Conservation (phyloP, 2,888 invertebrate genomes). For the Trichogramma dendrolimi region DNA sequence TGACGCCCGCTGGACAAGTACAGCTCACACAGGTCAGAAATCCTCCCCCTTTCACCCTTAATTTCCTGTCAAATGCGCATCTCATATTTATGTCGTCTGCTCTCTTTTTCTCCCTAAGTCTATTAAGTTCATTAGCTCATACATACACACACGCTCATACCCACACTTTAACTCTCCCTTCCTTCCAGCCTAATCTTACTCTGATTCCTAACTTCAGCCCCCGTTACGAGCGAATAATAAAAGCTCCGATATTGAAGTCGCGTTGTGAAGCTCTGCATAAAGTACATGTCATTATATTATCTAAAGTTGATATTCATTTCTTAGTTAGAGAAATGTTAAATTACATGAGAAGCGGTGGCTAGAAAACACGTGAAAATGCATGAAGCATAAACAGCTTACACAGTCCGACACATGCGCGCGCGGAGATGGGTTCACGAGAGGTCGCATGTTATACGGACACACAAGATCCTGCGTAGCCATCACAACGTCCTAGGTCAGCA, state of each 20-base stretch:
- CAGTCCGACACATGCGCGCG: background rate
- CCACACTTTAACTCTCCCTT: background rate
- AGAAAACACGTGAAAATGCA: conserved; percentile 3
- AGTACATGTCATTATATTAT: too few relatives aligned
- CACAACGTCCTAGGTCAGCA: background rate
- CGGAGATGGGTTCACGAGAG: background rate
- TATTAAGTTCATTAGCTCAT: conserved; percentile 13
- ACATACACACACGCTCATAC: conserved; percentile 6
- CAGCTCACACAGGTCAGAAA: conserved; percentile 23
- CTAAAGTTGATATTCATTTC: too few relatives aligned
- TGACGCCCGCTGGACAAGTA: background rate
- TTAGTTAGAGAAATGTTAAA: too few relatives aligned
- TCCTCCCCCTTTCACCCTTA: background rate
- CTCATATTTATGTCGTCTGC: background rate
- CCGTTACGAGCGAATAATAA: too few relatives aligned
- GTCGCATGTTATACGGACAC: background rate
- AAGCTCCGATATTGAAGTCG: too few relatives aligned
- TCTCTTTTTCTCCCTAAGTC: conserved; percentile 7
- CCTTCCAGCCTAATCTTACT: background rate
- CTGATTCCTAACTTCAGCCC: background rate
- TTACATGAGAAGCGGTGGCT: too few relatives aligned
- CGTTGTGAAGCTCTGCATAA: too few relatives aligned
- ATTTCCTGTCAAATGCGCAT: too few relatives aligned
- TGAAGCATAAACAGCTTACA: conserved; percentile 5
- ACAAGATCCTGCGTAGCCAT: background rate